These are phyloP conservation scores for Vollenhovia emeryi DNA, from an alignment of 1,140 invertebrate genomes.

Conservation along the genomic window DNA sequence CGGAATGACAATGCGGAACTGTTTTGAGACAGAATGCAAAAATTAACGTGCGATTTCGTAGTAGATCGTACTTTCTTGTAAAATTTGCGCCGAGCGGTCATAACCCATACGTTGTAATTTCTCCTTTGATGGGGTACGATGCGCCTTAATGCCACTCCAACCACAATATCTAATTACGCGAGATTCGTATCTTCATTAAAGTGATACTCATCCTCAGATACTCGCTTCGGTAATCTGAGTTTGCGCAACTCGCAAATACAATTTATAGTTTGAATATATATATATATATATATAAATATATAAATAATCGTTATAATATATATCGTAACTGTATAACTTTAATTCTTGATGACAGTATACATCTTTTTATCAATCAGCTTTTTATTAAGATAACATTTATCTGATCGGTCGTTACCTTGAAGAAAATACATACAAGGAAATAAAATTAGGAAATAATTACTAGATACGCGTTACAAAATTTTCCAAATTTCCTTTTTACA, in stretches of 20 bases:
- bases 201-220: not conserved
- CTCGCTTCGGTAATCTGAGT: not conserved
- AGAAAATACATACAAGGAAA: not conserved
- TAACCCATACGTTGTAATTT: not conserved
- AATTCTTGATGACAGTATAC: not conserved
- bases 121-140: not conserved
- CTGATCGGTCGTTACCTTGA: not conserved
- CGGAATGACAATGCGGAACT: not conserved
- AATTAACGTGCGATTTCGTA: not conserved
- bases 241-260: not conserved
- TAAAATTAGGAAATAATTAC: not conserved
- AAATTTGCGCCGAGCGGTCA: not conserved
- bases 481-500: too few relatives aligned
- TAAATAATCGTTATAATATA: too few relatives aligned
- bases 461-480: not conserved
- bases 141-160: not conserved
- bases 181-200: constrained; percentile 36
- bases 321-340: not conserved
- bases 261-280: not conserved
- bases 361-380: not conserved
- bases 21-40: not conserved
- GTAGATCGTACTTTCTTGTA: not conserved
- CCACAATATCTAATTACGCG: constrained; percentile 6
- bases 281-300: too few relatives aligned
- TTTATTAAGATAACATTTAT: not conserved